Evolutionary conservation across 2,797 vertebrate genomes (phyloP), one percentile per base, ranked within the genome.

Genomic region (Ctenopoma kingsleyae): DNA sequence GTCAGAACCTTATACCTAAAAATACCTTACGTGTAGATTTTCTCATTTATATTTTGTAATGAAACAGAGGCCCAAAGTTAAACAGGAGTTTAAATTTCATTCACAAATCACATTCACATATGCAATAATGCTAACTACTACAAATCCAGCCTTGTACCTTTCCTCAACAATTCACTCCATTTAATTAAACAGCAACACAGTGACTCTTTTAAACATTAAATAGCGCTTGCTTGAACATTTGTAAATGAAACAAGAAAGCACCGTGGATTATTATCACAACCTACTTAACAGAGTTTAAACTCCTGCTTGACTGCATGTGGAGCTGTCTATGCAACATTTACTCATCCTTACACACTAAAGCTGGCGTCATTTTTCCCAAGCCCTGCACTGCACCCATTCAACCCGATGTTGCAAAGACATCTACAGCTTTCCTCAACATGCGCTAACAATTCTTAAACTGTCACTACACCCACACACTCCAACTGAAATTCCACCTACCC

Each of bases 381-480:
- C 59, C 32, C 50, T 69, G 7, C 71, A 44, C 11, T 72, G 59
- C 17, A 74, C 65, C 36, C 59, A 75, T 67, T 86, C 71, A 78
- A 71, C 58, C 58, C 22, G 9, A 49, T 30, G 40, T 90, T 35
- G 40, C 90, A 88, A 89, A 74, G 52, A 87, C 75, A 89, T 71
- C 70, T 67, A 36, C 48, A 46, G 32, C 62, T 80, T 71, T 78
- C 62, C 54, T 71, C 53, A 25, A 89, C 88, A 76, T 82, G 85
- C 80, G 62, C 78, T 46, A 69, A 87, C 89, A 90, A 62, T 83
- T 83, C 81, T 80, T 74, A 86, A 91, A 91, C 90, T 82, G 85
- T 78, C 80, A 75, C 54, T 60, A 81, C 84, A 85, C 83, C 78
- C 84, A 87, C 91, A 87, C 86, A 70, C 78, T 62, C 48, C 30